A percentile compares a stretch with the other conserved stretches of the same genome.
phyloP scores from a whole-genome alignment of 2,113 vertebrate species.

The Archocentrus centrarchus region DNA sequence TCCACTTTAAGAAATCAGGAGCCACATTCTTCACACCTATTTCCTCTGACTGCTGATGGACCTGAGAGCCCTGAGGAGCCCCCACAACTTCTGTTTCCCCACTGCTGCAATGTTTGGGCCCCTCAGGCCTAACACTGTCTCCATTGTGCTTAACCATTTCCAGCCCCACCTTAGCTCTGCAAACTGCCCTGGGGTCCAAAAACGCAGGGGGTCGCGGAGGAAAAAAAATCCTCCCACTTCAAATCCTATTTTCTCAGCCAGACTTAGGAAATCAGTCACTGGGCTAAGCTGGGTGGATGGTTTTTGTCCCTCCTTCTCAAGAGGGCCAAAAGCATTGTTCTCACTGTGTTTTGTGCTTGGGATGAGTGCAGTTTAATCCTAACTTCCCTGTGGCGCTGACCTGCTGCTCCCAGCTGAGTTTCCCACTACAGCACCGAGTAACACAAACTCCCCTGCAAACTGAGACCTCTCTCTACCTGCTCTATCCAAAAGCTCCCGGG shows the following conservation, averaged over 20 bases:
- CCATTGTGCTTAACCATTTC: conserved; percentile 71
- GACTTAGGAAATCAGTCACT: conserved; percentile 55
- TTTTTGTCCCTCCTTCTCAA: conserved; percentile 23
- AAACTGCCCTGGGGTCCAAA: conserved; percentile 50
- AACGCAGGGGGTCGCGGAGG: conserved; percentile 17
- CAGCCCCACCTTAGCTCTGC: conserved; percentile 60
- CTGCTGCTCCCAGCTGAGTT: conserved; percentile 40
- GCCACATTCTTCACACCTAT: conserved; percentile 42
- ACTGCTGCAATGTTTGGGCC: conserved; percentile 27
- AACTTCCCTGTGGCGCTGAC: conserved; percentile 53
- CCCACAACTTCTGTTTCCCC: conserved; percentile 37
- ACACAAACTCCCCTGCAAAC: conserved; percentile 58
- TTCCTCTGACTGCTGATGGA: conserved; percentile 45
- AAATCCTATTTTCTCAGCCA: conserved; percentile 55
- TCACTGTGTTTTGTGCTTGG: conserved; percentile 44
- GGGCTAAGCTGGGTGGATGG: conserved; percentile 44
- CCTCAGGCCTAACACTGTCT: conserved; percentile 62
- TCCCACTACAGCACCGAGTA: conserved; percentile 35
- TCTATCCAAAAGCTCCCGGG: conserved; percentile 42
- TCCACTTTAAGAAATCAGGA: conserved; percentile 27
- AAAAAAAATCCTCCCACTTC: conserved; percentile 46
- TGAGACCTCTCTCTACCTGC: conserved; percentile 33
- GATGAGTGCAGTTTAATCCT: conserved; percentile 64
- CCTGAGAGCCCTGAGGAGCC: conserved; percentile 20
- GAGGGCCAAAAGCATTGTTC: conserved; percentile 52